A percentile compares a stretch with the other conserved stretches of the same genome.
These are phyloP conservation scores for Aphelenchoides fujianensis DNA, from an alignment of 1,140 invertebrate genomes.

Conservation along the genomic window DNA sequence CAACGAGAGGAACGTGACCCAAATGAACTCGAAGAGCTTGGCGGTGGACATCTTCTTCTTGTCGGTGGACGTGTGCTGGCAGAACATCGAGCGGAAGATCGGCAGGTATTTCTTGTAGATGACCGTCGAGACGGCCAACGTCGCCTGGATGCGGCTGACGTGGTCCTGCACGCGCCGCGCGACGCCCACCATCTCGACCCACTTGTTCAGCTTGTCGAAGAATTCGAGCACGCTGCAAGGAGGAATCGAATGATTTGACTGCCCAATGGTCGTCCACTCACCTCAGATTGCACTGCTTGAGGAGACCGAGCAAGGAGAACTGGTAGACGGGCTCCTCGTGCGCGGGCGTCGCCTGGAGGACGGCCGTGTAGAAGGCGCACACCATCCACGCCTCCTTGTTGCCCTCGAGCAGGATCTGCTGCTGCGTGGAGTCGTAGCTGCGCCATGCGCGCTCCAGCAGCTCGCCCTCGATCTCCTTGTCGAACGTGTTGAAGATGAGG, in stretches of 20 bases:
- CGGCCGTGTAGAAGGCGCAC: conserved; percentile 48
- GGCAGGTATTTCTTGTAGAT: conserved; percentile 88
- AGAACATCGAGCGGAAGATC: conserved; percentile 70
- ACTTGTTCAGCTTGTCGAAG: conserved; percentile 89
- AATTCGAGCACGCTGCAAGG: conserved; percentile 81
- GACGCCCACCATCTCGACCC: conserved; percentile 88
- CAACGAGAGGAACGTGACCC: conserved; percentile 48
- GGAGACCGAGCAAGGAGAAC: conserved; percentile 40
- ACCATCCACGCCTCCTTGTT: conserved; percentile 44
- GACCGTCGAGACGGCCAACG: conserved; percentile 88
- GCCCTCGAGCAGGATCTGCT: conserved; percentile 50
- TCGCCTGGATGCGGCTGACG: conserved; percentile 80
- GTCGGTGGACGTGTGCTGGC: not conserved
- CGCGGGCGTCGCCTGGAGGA: conserved; percentile 53
- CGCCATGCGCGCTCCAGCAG: conserved; percentile 48
- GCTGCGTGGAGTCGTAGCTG: conserved; percentile 44
- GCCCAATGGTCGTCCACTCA: conserved; percentile 8
- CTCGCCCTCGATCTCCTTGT: conserved; percentile 46
- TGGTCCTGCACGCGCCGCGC: conserved; percentile 78
- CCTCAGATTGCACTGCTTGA: conserved; percentile 46
- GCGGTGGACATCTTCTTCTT: conserved; percentile 6
- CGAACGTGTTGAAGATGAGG: conserved; percentile 38
- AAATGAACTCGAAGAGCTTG: conserved; percentile 52
- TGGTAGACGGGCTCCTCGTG: conserved; percentile 44
- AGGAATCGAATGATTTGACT: too few species aligned